Conservation (phyloP, 1,140 invertebrate species). For the Pristionchus pacificus region DNA sequence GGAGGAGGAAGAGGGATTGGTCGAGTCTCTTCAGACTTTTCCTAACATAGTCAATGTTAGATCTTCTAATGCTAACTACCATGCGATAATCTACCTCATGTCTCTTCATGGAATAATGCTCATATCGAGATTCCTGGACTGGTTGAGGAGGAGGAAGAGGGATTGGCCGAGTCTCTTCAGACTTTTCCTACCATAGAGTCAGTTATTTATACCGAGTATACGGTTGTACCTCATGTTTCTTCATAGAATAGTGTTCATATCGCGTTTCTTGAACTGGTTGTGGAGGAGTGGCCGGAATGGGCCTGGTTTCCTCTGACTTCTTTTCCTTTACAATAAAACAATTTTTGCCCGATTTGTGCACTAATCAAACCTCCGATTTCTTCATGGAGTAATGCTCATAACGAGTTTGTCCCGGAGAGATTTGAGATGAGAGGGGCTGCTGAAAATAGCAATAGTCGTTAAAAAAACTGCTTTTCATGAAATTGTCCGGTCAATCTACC, state of each 20-base stretch:
- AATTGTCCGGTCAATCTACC: no score
- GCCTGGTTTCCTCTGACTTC: neutral
- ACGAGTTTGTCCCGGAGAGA: neutral
- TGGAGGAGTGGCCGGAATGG: neutral
- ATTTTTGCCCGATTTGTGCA: neutral
- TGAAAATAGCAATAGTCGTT: no score
- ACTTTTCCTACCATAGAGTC: neutral
- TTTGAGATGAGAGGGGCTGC: neutral
- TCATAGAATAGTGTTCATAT: neutral
- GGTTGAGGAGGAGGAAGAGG: neutral
- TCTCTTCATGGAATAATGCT: no score
- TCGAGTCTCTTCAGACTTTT: no score
- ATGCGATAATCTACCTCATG: no score
- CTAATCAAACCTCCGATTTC: neutral
- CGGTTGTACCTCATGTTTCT: neutral
- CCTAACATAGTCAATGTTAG: no score
- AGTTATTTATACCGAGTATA: neutral
- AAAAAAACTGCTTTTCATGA: no score
- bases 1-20: no score
- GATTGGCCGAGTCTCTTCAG: neutral
- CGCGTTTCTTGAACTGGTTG: neutral
- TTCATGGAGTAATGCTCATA: constrained; percentile 16
- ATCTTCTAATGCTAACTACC: no score
- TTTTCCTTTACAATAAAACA: neutral
- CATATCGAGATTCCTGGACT: neutral